Conservation (phyloP, 2,888 invertebrate genomes). For the Patella ulyssiponensis region DNA sequence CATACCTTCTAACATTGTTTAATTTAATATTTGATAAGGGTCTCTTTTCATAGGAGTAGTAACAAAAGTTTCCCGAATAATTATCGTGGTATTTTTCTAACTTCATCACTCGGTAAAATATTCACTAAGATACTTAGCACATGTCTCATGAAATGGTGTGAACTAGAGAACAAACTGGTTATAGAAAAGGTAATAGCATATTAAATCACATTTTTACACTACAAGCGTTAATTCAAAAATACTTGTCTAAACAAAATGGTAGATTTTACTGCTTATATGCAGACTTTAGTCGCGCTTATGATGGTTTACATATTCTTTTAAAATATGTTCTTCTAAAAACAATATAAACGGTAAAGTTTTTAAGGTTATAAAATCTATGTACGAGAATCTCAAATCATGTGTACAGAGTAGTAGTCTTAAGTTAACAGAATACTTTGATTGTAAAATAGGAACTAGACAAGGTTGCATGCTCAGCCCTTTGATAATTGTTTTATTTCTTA, state of each 20-base stretch:
- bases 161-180: not conserved
- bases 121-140: constrained; percentile 7
- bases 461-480: constrained; percentile 8
- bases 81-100: constrained; percentile 4
- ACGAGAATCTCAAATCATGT: constrained; percentile 12
- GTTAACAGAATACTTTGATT: constrained; percentile 15
- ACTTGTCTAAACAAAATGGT: constrained; percentile 6
- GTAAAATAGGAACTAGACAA: constrained; percentile 23
- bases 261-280: not conserved
- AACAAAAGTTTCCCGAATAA: not conserved
- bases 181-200: constrained; percentile 2
- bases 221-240: not conserved
- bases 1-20: not conserved
- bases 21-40: not conserved
- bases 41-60: not conserved
- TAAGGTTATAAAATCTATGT: constrained; percentile 12
- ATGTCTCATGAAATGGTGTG: constrained; percentile 2
- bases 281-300: not conserved
- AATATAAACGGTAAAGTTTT: constrained; percentile 12
- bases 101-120: not conserved
- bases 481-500: too few relatives aligned
- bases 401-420: not conserved
- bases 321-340: constrained; percentile 9
- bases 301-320: constrained; percentile 1
- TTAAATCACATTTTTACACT: constrained; percentile 14